Conservation (phyloP, 2,888 invertebrate species). For the Trichopria drosophilae region DNA sequence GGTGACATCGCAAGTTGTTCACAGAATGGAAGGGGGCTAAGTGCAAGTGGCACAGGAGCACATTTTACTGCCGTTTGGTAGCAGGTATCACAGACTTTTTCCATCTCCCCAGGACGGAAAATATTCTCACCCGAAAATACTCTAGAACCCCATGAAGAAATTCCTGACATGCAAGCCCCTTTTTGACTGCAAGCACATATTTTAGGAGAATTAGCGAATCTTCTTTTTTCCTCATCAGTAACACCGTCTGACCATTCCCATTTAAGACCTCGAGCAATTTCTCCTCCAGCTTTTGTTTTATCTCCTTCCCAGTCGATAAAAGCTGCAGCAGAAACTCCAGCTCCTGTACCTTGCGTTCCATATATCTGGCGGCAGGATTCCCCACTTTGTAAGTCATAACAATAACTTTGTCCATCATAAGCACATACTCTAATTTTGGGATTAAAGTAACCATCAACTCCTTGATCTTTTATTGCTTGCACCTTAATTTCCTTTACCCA, state of each 20-base stretch:
- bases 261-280: slow-evolving; percentile 14
- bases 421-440: slow-evolving; percentile 15
- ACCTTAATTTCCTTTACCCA: slow-evolving; percentile 14
- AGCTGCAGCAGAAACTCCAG: slow-evolving; percentile 14
- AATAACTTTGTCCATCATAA: slow-evolving; percentile 13
- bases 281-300: slow-evolving; percentile 10
- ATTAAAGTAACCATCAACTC: slow-evolving; percentile 14
- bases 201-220: slow-evolving; percentile 19
- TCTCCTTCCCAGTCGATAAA: slow-evolving; percentile 18
- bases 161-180: slow-evolving; percentile 12
- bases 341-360: slow-evolving; percentile 14
- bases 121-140: slow-evolving; percentile 16
- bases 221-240: slow-evolving; percentile 17
- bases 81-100: slow-evolving; percentile 17
- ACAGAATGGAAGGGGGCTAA: slow-evolving; percentile 21
- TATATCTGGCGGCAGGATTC: slow-evolving; percentile 10
- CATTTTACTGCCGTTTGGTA: slow-evolving; percentile 16
- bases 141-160: slow-evolving; percentile 16
- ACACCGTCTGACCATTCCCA: slow-evolving; percentile 17
- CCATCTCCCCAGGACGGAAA: slow-evolving; percentile 14
- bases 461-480: slow-evolving; percentile 15
- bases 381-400: slow-evolving; percentile 14
- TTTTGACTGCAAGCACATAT: slow-evolving; percentile 17
- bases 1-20: slow-evolving; percentile 26
- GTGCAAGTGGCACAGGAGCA: slow-evolving; percentile 23